A percentile compares a stretch with the other conserved stretches of the same genome.
Evolutionary conservation across 2,113 vertebrate genomes (phyloP).

Genomic region (Strix aluco): DNA sequence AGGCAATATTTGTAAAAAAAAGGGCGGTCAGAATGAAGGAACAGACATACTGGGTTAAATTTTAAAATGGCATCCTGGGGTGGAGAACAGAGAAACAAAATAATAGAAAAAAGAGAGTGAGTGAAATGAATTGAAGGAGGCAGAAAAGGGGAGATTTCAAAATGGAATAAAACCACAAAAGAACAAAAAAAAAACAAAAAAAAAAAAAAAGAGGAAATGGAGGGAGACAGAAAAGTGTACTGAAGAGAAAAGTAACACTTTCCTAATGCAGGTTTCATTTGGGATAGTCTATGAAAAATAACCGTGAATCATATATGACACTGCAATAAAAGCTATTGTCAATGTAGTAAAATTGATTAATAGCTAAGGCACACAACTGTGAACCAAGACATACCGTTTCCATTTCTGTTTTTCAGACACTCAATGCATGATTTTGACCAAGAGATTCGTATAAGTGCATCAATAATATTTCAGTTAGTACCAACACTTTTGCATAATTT

Average conservation of each 20-base stretch:
- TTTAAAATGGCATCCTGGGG: background rate
- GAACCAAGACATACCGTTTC: background rate
- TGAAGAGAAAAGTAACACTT: background rate
- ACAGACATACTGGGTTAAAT: background rate
- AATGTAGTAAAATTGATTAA: background rate
- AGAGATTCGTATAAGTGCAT: background rate
- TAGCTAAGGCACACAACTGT: background rate
- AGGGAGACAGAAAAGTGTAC: background rate
- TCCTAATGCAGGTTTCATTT: background rate
- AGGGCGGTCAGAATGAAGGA: background rate
- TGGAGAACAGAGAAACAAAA: background rate
- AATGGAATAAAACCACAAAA: background rate
- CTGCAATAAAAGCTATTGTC: background rate
- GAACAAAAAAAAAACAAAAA: background rate
- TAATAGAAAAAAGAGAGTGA: background rate
- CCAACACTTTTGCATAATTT: background rate
- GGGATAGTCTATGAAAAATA: background rate
- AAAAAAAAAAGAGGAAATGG: background rate
- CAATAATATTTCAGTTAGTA: background rate
- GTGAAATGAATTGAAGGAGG: background rate
- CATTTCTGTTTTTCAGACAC: background rate
- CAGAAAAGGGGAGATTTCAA: background rate
- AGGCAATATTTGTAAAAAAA: background rate
- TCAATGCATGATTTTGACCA: background rate
- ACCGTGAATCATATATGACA: background rate